Percentiles rank a stretch among this genome's conserved stretches.
These are phyloP conservation scores for Pachypsylla venusta DNA, from an alignment of 1,140 invertebrate genomes.

Conservation along the genomic window DNA sequence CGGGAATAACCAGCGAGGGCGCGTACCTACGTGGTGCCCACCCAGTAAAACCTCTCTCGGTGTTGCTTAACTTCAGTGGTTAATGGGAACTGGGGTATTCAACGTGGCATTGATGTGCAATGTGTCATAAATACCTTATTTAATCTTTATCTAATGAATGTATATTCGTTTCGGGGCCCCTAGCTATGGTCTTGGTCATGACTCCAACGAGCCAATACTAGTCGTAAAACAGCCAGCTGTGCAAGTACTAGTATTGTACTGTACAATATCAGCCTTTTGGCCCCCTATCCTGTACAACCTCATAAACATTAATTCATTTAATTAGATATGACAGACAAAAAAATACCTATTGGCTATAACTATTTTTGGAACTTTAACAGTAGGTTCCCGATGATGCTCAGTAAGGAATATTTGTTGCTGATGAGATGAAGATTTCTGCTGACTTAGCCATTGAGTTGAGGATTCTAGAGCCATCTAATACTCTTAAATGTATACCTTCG, in stretches of 20 bases:
- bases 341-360: constrained; percentile 1
- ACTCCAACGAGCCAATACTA: too few species aligned
- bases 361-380: constrained; percentile 3
- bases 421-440: neutral
- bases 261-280: neutral
- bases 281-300: neutral
- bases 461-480: constrained; percentile 4
- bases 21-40: too few species aligned
- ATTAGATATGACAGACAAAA: neutral
- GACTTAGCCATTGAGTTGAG: constrained; percentile 4
- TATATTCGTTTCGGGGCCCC: too few species aligned
- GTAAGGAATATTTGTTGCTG: neutral
- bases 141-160: too few species aligned
- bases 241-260: neutral
- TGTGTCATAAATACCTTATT: too few species aligned
- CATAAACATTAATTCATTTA: neutral
- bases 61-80: too few species aligned
- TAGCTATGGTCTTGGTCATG: too few species aligned
- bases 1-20: too few species aligned
- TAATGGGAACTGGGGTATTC: too few species aligned
- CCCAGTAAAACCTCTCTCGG: too few species aligned
- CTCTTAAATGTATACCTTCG: too few species aligned
- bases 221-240: neutral
- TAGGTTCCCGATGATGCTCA: constrained; percentile 3
- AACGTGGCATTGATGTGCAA: too few species aligned